Base-by-base conservation (phyloP, 2,113 vertebrate species). In the Cebus imitator region DNA sequence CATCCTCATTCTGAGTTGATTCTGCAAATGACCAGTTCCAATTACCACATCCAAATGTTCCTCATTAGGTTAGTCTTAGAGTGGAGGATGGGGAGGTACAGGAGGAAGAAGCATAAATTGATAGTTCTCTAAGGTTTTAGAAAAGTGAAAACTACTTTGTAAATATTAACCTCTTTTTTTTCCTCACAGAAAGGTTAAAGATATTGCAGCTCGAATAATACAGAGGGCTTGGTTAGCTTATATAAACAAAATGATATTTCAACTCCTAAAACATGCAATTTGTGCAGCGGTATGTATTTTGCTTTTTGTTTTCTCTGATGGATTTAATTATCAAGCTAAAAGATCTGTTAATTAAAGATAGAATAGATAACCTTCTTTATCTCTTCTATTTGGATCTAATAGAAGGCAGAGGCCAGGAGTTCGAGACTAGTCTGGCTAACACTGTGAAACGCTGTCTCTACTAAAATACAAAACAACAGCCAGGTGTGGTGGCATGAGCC, bases 281-380 rank as follows among this genome's bases (percentile, higher is more conserved):
- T 95, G 97, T 96, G 98, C 98, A 78, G 98, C 94, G 21, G 98
- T 99, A 98, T 90, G 98, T 97, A 91, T 84, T 95, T 96, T 91
- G 27, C 43, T 87, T 95, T 97, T 68, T 78, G 52, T 96, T 93
- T 92, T 87, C 58, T 93, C 45, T 68, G 52, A 83, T 27, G 88
- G 61, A 90, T 96, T 86, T 91, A 95, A 97, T 94, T 96, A 83
- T 64, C 32, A 86, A 96, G 70, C n/a, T 73, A 76, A 97, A 93
- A 91, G 40, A 6, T 93, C 35, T 85, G 32, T 93, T 96, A 94
- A 93, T 88, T 86, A 86, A 84, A 88, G 48, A 76, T 37, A 90
- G 8, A 94, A 40, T 82, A 87, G 8, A 64, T 88, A 96, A 81
- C 76, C 35, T 87, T 92, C 87, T 92, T 93, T 55, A 58, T 64